These are phyloP conservation scores for Melanotaenia trifasciata DNA, from an alignment of 2,797 vertebrate species.

Conservation along the genomic window DNA sequence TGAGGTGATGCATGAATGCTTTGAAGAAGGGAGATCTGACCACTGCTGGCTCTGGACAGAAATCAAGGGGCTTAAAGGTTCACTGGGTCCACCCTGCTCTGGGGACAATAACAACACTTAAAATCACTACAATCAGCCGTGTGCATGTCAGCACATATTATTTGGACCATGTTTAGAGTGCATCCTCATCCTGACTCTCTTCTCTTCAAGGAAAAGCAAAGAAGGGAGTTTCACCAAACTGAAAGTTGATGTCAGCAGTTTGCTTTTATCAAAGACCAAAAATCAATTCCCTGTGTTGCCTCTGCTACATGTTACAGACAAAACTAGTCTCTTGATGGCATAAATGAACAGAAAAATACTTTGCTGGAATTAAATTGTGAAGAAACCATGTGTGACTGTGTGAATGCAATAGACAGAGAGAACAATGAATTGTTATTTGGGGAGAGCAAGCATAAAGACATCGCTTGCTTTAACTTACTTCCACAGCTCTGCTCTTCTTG, in stretches of 20 bases:
- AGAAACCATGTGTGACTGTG: neutral
- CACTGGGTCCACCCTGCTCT: neutral
- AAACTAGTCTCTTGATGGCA: neutral
- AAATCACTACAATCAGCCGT: neutral
- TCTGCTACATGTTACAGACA: neutral
- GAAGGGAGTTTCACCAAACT: neutral
- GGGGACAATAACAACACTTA: neutral
- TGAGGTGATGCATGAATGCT: neutral
- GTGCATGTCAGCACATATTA: neutral
- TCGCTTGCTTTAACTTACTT: constrained; percentile 81
- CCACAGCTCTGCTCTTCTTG: constrained; percentile 89
- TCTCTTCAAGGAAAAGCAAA: neutral
- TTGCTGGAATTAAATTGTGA: constrained; percentile 7
- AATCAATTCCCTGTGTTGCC: neutral
- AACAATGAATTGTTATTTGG: constrained; percentile 7
- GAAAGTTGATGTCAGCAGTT: constrained; percentile 2
- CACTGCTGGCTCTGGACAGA: neutral
- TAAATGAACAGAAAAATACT: neutral
- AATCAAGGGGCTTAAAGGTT: neutral
- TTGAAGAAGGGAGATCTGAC: neutral
- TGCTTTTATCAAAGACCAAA: neutral
- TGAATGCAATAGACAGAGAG: neutral
- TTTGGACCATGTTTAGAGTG: neutral
- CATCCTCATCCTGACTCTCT: neutral
- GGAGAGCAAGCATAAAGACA: neutral